Evolutionary conservation across 2,888 invertebrate genomes (phyloP).

Genomic region (Platypus cylindrus): DNA sequence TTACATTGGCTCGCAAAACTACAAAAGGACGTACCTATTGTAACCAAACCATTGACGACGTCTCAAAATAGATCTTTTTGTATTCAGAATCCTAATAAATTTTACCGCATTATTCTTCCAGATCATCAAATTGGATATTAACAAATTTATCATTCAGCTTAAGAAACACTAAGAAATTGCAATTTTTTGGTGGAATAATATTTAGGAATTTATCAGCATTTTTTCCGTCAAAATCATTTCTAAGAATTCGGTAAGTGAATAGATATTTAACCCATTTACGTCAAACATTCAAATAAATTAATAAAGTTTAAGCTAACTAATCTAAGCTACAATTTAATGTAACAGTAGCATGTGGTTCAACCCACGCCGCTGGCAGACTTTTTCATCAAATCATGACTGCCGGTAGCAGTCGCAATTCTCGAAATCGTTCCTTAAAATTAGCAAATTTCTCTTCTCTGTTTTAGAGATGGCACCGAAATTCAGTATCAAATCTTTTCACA

Average conservation of each 20-base stretch:
- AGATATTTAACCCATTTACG: no score
- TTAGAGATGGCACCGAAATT: slow-evolving; percentile 53
- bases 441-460: no score
- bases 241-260: slow-evolving; percentile 48
- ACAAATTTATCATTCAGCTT: no score
- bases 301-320: neutral
- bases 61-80: no score
- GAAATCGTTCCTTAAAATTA: no score
- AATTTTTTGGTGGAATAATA: slow-evolving; percentile 36
- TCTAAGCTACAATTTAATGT: neutral
- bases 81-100: no score
- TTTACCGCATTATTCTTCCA: no score
- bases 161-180: slow-evolving; percentile 2
- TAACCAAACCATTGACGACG: no score
- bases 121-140: no score
- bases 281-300: neutral
- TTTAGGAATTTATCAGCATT: slow-evolving; percentile 52
- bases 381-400: neutral
- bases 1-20: no score
- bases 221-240: slow-evolving; percentile 47
- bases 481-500: slow-evolving; percentile 54
- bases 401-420: no score
- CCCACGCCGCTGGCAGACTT: neutral
- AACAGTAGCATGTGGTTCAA: neutral
- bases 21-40: no score